Evolutionary conservation across 2,888 invertebrate species (phyloP), one percentile per base, ranked within the genome.

Genomic region (Plebejus anna): DNA sequence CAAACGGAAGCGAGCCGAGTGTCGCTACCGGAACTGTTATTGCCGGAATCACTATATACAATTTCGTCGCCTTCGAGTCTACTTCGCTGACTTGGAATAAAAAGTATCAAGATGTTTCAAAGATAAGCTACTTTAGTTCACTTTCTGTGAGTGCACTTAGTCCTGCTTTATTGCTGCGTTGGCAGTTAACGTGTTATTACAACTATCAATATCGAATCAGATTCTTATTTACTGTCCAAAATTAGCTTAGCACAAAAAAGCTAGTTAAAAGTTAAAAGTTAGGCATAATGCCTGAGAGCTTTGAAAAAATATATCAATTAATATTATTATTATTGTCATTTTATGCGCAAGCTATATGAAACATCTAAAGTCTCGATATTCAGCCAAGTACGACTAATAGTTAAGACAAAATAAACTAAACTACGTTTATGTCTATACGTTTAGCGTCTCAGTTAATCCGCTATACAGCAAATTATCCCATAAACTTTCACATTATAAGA

Each of bases 21-120:
- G 93, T 92, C 89, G 90, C 86, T 87, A 85, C 88, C 90, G 93
- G 92, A 93, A 92, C 89, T 90, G 91, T 92, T 93, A 93, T 92
- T 91, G 92, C 90, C 89, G 89, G 90, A 89, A 91, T 88, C 90
- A 88, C 89, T 88, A 87, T 90, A 83, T 92, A 93, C 93, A 91
- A 86, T 84, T 84, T 85, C 85, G 89, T 85, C 89, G 92, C 91
- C 92, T 90, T 89, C 85, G 86, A 88, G 90, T 89, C 90, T 90
- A 84, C 88, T 82, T 76, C 71, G 22, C 57, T 72, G 59, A 70
- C 42, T 55, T 76, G 55, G 71, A 28, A 42, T 42, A 61, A 76
- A 76, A 32, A 57, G 59, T 55, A 38, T 57, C 66, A 66, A 66
- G 66, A 66, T 66, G 66, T 66, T 66, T 66, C 32, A 61, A 28